Evolutionary conservation across 2,888 invertebrate species (phyloP).

Genomic region (Epirrhoe tristata): DNA sequence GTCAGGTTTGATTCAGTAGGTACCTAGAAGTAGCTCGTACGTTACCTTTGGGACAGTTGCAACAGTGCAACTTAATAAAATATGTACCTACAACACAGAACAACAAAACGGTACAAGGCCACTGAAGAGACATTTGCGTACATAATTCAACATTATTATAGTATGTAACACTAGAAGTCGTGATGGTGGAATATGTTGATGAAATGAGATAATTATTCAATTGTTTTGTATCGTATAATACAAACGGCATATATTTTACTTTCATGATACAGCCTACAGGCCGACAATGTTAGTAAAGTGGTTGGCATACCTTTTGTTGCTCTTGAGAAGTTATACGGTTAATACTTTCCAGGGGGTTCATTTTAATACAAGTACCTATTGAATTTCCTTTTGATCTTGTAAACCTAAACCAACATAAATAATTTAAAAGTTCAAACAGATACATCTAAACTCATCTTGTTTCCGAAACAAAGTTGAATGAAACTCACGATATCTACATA

Average conservation of each 20-base stretch:
- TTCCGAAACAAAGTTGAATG: background rate
- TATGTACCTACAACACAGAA: slow-evolving; percentile 13
- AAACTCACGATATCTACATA: too few relatives aligned
- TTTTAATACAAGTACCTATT: too few relatives aligned
- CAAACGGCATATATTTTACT: background rate
- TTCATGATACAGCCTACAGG: too few relatives aligned
- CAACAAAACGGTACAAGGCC: slow-evolving; percentile 3
- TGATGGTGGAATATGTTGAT: slow-evolving; percentile 3
- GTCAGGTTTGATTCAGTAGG: background rate
- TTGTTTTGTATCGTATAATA: background rate
- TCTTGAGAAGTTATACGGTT: too few relatives aligned
- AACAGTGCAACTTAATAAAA: slow-evolving; percentile 12
- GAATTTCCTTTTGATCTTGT: too few relatives aligned
- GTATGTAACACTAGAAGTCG: slow-evolving; percentile 13
- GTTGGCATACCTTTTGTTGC: too few relatives aligned
- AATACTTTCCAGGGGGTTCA: too few relatives aligned
- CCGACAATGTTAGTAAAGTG: too few relatives aligned
- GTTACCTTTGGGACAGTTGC: slow-evolving; percentile 14
- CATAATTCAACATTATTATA: slow-evolving; percentile 4
- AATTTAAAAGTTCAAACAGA: too few relatives aligned
- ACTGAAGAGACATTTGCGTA: slow-evolving; percentile 25
- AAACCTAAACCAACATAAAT: too few relatives aligned
- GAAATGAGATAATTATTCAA: slow-evolving; percentile 1
- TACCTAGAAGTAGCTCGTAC: slow-evolving; percentile 5
- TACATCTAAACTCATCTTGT: too few relatives aligned